Evolutionary conservation across 35 echinoderm and acorn worm genomes (phyloP), one percentile per base, ranked within the genome.

Genomic region (Anneissia japonica): DNA sequence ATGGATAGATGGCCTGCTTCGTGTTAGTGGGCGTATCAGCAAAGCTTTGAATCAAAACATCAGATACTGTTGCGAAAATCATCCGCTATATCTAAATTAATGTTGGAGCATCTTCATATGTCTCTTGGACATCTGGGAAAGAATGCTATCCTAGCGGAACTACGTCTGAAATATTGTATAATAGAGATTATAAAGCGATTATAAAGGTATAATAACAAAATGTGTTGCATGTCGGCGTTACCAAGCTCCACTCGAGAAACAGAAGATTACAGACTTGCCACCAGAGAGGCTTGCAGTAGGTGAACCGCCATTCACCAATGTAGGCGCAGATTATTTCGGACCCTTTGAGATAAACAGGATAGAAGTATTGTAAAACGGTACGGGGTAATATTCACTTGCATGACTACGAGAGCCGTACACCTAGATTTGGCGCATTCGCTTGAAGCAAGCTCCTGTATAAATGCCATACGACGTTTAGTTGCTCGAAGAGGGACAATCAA

Each of bases 151-250:
- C 37, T 89, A 23, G 39, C 37, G 19, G 72, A 46, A 23, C 23
- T 82, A 21, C 46, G 55, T 31, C 32, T 83, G 74, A 89, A 56
- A 36, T 83, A 83, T 23, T 83, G 81, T 72, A 76, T 89, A 28
- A 2, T 89, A 37, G 75, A 75, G 23, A 80, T n/a, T n/a, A 80
- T 75, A 89, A 73, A 33, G 75, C 43, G 0, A 34, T 43, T 34
- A 79, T 89, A 88, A 81, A 38, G 32, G 30, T 3, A 3, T 88
- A 5, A 17, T 88, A 32, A 81, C 37, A 35, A 21, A 56, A 23
- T 88, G 86, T 81, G 77, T 88, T 26, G 34, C 41, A 4, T 81
- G 76, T 43, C 3, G 39, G 21, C 11, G 21, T 7, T 35, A 40
- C 32, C 40, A 87, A 46, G 77, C 77, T 23, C 41, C 40, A 56